Percentiles rank a stretch among this genome's conserved stretches.
Conservation (phyloP, 2,797 vertebrate species). For the Phoebastria nigripes region DNA sequence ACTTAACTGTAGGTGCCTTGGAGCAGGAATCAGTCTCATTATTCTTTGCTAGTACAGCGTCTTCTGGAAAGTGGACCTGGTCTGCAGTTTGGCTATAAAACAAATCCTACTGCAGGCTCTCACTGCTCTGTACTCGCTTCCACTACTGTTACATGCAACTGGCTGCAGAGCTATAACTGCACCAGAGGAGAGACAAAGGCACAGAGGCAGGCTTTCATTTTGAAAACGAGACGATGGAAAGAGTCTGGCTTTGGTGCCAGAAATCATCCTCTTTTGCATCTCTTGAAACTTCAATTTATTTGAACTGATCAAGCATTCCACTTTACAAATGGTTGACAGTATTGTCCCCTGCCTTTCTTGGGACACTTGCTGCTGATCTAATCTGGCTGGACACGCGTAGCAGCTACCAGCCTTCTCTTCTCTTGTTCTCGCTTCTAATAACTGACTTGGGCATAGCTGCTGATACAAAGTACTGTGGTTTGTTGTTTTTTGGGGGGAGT, state of each 20-base stretch:
- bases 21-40: background rate
- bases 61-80: background rate
- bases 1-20: background rate
- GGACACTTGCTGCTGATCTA: background rate
- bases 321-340: background rate
- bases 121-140: fast-evolving
- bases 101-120: background rate
- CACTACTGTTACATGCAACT: fast-evolving
- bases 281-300: background rate
- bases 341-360: background rate
- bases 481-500: background rate
- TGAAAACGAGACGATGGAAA: fast-evolving
- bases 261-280: background rate
- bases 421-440: background rate
- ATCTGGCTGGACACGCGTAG: background rate
- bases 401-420: background rate
- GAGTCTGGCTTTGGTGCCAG: background rate
- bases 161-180: background rate
- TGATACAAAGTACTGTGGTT: background rate
- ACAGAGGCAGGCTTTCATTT: background rate
- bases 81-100: background rate
- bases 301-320: fast-evolving
- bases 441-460: background rate
- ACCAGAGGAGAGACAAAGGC: background rate
- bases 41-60: background rate